Evolutionary conservation across 2,797 vertebrate genomes (phyloP), one percentile per base, ranked within the genome.

Genomic region (Cichlasoma orientale): DNA sequence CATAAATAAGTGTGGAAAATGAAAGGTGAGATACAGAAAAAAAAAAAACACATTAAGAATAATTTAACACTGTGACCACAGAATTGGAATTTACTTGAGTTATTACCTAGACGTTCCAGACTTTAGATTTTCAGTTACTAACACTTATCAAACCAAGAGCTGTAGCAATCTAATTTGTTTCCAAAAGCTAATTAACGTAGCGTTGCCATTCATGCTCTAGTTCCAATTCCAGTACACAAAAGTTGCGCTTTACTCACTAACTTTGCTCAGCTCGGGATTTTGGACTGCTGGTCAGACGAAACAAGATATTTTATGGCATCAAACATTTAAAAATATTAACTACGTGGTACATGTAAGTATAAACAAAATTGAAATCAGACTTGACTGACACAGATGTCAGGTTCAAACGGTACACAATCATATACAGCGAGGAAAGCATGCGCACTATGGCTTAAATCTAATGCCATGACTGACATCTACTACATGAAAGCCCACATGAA

Each of bases 401-500:
- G 21, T 53, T 53, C 52, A 50, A 50, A 68, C 10, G 13, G 25
- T 44, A 50, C 44, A 50, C 13, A 68, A 50, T n/a, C 63, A 31
- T 27, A 50, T 31, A 68, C 29, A n/a, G 25, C 18, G 4, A 50
- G 18, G 11, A 18, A 68, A 50, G 29, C n/a, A 31, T 31, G 29
- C 8, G 31, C 44, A 68, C 63, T 52, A 19, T n/a, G 44, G 7
- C 18, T 50, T 50, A 50, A 50, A 18, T 68, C 50, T 68, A 31
- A 68, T 31, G 25, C 29, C 29, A 27, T 52, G 41, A 68, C 25
- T 68, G 44, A 68, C 18, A 68, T 18, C 63, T 50, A 50, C 27
- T 50, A 50, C 68, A 63, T 54, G 72, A 56, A 74, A 74, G 38
- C 47, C 31, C 56, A 66, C 21, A 29, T 56, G 50, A 68, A 75